phyloP scores from a whole-genome alignment of 2,888 invertebrate species.

The Ecdyonurus torrentis region DNA sequence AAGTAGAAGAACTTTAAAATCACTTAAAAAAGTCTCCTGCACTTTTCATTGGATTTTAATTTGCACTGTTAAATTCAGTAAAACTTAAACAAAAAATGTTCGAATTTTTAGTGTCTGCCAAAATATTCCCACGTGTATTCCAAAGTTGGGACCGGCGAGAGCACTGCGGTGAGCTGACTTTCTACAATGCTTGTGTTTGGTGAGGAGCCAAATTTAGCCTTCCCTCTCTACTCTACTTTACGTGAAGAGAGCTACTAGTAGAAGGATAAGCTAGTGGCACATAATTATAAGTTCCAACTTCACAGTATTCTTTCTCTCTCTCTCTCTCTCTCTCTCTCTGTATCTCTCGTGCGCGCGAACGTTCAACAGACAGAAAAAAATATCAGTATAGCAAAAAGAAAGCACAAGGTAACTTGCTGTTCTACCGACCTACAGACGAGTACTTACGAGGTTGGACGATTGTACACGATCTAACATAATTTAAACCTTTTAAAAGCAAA shows the following conservation, averaged over 20 bases:
- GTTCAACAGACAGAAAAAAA: neutral
- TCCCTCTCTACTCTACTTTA: neutral
- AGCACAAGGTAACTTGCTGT: neutral
- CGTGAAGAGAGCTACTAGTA: no score
- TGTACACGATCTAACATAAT: neutral
- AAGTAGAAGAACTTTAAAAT: no score
- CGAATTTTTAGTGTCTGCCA: neutral
- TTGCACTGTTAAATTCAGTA: neutral
- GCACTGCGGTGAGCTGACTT: neutral
- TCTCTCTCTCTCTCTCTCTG: no score
- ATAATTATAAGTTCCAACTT: no score
- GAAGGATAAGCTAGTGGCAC: no score
- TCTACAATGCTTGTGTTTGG: neutral
- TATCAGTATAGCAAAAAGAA: neutral
- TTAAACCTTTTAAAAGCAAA: neutral
- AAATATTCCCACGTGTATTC: constrained; percentile 3
- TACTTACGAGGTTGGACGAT: neutral
- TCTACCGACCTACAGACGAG: neutral
- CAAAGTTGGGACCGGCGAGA: neutral
- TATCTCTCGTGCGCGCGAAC: neutral
- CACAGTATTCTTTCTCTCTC: no score
- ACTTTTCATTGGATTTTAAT: neutral
- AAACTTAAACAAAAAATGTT: neutral
- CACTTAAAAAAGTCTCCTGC: no score
- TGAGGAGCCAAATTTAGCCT: constrained; percentile 1